A percentile compares a stretch with the other conserved stretches of the same genome.
Evolutionary conservation across 2,888 invertebrate species (phyloP).

Genomic region (Entomobrya multifasciata): DNA sequence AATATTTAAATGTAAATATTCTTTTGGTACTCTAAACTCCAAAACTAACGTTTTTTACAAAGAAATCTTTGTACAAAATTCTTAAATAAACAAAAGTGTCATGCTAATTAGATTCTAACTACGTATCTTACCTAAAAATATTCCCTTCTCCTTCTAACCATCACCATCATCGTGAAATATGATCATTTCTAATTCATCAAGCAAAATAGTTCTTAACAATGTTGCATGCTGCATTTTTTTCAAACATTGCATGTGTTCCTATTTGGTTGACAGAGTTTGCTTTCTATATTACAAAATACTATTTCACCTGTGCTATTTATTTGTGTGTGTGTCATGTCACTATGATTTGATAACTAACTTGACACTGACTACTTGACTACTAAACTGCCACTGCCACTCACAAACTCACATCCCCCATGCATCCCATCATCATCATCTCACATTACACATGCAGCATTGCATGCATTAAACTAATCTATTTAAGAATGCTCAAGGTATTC

Average conservation of each 20-base stretch:
- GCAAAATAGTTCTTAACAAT: neutral
- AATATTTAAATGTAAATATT: too few species aligned
- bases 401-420: neutral
- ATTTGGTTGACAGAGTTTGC: neutral
- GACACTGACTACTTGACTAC: conserved; percentile 28
- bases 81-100: too few species aligned
- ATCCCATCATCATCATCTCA: too few species aligned
- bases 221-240: neutral
- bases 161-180: neutral
- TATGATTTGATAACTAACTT: conserved; percentile 35
- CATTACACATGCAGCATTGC: conserved; percentile 30
- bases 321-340: conserved; percentile 4
- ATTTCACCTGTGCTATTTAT: conserved; percentile 1
- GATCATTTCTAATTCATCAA: neutral
- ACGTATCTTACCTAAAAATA: too few species aligned
- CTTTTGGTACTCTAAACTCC: too few species aligned
- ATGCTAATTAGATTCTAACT: too few species aligned
- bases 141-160: too few species aligned
- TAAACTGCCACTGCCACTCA: conserved; percentile 4
- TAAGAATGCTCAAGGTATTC: conserved; percentile 30
- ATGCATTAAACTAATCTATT: conserved; percentile 43
- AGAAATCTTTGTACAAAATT: too few species aligned
- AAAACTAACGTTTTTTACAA: too few species aligned
- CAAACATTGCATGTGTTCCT: neutral
- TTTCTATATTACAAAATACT: neutral